Evolutionary conservation across 1,140 invertebrate species (phyloP), one percentile per base, ranked within the genome.

Genomic region (Drosophila watanabei): DNA sequence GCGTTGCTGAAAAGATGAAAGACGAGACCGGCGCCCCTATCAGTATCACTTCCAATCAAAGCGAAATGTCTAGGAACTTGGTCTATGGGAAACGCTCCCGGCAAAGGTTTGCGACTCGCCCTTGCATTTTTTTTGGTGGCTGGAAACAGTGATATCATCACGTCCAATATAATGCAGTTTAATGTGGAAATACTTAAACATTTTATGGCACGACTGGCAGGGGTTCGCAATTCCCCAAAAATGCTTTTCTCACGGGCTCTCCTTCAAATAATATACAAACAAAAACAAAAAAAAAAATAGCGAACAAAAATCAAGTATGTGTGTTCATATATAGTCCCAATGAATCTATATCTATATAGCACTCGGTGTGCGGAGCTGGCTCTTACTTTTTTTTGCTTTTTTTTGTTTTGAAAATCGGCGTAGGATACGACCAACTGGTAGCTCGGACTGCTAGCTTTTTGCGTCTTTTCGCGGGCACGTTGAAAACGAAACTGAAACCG

Each of bases 381-480:
- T 37, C 57, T 56, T 46, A 39, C 71, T 70, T 62, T 84, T 84
- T 79, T 24, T 24, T 24, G 24, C 65, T 70, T 62, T 84, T 84
- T 79, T 70, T 62, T 84, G 84, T 76, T 68, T 62, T 60, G 49
- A 77, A 39, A 66, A 48, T 63, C 41, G 52, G 24, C 62, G 66
- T 49, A 54, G 63, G 45, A 41, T 52, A 56, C 58, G n/a, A 20
- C 35, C 49, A 58, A 70, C 45, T 46, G 60, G 43, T 57, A 73
- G 54, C 41, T 57, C 48, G 41, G 39, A 37, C n/a, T 70, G 58
- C 57, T 64, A 56, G 39, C 39, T 72, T 72, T 56, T 39, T 79
- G 56, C 78, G 91, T 80, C 66, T 90, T 84, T 78, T 72, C 88
- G 82, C 91, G 91, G 82, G 80, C 73, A 90, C 80, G 91, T 89